phyloP scores from a whole-genome alignment of 2,888 invertebrate species.

The Cheilosia vernalis region DNA sequence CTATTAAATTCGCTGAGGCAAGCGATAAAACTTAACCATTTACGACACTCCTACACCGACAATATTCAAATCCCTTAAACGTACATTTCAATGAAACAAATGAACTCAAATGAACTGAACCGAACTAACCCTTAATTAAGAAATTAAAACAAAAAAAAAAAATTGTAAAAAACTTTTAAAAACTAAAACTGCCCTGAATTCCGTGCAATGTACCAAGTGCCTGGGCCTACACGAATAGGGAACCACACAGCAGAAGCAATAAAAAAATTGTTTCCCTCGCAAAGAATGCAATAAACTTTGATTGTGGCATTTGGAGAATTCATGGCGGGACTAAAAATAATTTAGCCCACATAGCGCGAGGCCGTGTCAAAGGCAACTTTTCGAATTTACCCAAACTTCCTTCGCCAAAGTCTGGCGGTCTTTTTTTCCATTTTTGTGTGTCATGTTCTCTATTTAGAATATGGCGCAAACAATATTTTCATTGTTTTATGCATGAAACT shows the following conservation, averaged over 20 bases:
- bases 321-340: constrained; percentile 67
- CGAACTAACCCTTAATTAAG: constrained; percentile 57
- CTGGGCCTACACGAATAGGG: constrained; percentile 17
- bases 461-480: constrained; percentile 33
- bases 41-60: not conserved
- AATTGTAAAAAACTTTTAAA: constrained; percentile 13
- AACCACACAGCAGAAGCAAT: constrained; percentile 38
- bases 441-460: constrained; percentile 11
- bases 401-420: not conserved
- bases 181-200: constrained; percentile 34
- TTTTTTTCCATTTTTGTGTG: not conserved
- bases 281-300: constrained; percentile 71
- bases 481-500: constrained; percentile 40
- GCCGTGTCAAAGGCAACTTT: constrained; percentile 29
- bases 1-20: not conserved
- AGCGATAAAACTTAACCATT: not conserved
- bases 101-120: constrained; percentile 56
- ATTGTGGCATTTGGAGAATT: constrained; percentile 56
- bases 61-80: constrained; percentile 2
- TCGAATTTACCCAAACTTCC: constrained; percentile 10
- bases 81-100: constrained; percentile 23
- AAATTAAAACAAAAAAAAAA: constrained; percentile 41
- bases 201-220: constrained; percentile 35
- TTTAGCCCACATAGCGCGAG: constrained; percentile 44
- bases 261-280: constrained; percentile 42